Evolutionary conservation across 2,113 vertebrate species (phyloP), one percentile per base, ranked within the genome.

Genomic region (Clinocottus analis): DNA sequence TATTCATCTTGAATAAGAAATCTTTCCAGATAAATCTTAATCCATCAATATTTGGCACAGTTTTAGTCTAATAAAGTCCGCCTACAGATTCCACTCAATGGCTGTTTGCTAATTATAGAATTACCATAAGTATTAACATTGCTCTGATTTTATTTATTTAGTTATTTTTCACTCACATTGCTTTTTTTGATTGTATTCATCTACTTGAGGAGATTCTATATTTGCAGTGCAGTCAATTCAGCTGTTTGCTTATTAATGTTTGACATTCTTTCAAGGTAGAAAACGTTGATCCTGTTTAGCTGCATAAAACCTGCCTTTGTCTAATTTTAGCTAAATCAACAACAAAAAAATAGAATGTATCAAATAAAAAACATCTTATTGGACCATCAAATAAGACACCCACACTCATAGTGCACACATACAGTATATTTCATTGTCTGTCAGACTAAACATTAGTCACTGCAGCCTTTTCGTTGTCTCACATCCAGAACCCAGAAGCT

Each of bases 1-100:
- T 87, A 85, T 91, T 91, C 90, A 89, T 90, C 88, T 87, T 77
- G 79, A 85, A 86, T 82, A 68, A 81, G 71, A 88, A 92, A 92
- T 88, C 81, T 91, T 25, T 21, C 77, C 55, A 80, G 82, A 85
- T 68, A 70, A 85, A 84, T 79, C 79, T 85, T 87, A 85, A 89
- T 86, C 86, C 87, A 77, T 39, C 19, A 14, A 76, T 72, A 79
- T 87, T 84, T 85, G 80, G 78, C 71, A 66, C 71, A 72, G 56
- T 79, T 80, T 17, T 83, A 45, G 70, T 84, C 39, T 83, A 72
- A 85, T 83, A 33, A 72, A 85, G 80, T 63, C n/a, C 2, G 49
- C 59, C 73, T 61, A 35, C 66, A 71, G 75, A 80, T 75, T 71
- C 39, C n/a, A 60, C 70, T 81, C 19, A 86, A 63, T 77, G 39